Evolutionary conservation across 2,113 vertebrate genomes (phyloP), one percentile per base, ranked within the genome.

Genomic region (Sinocyclocheilus maitianheensis): DNA sequence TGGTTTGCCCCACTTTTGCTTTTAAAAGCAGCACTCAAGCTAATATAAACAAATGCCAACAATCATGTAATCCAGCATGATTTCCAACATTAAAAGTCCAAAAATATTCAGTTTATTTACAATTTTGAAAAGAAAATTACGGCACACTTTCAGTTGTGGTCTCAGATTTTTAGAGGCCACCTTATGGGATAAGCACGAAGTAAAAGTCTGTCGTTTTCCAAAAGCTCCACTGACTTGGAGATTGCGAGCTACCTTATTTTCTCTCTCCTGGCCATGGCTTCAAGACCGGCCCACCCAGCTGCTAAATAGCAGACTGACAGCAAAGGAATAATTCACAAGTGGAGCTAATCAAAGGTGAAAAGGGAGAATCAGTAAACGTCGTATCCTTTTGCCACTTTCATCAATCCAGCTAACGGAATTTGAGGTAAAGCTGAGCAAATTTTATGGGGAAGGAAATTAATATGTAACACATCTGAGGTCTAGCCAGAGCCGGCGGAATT

Each of bases 291-390:
- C 85, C 92, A 85, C 92, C 90, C 87, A 86, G 94, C 94, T 89
- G 72, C 1, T 94, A 96, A 96, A 96, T 94, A 94, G 96, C 88
- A 95, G 95, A 81, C 94, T 97, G 97, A 97, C 96, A 97, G 96
- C 95, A 93, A 92, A 94, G 92, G 95, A 94, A 94, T 94, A 94
- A 94, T 94, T 95, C 93, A 93, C 90, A 90, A 94, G 95, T 96
- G 95, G 96, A 97, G 96, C 97, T 99, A 99, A 99, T 99, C 96
- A 96, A 97, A 98, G 97, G 96, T 99, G 97, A 98, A 98, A 96
- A 97, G 97, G 96, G 94, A 96, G 96, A 97, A 99, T 98, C 96
- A 97, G 96, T 96, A 96, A 95, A 96, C 92, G 97, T 98, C 98
- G 94, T 94, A 97, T 98, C 97, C 96, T 96, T 94, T 98, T 95